Evolutionary conservation across 2,888 invertebrate genomes (phyloP).

Genomic region (Suillia variegata): DNA sequence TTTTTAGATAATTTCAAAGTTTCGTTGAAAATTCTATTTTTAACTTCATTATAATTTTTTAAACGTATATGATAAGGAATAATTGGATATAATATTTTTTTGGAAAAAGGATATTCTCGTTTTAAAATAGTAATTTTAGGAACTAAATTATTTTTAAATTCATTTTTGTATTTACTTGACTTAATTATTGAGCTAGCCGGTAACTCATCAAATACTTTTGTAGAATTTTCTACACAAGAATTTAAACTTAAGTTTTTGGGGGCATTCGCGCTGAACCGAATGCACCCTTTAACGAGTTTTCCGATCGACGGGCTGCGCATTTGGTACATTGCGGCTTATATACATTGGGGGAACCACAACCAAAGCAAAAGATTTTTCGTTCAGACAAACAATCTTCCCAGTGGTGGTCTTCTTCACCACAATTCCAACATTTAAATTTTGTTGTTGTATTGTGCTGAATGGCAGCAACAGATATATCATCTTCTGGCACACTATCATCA

Average conservation of each 20-base stretch:
- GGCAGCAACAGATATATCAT: background rate
- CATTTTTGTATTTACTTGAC: background rate
- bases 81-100: background rate
- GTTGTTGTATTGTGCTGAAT: background rate
- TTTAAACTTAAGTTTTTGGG: no score
- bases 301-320: background rate
- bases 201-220: background rate
- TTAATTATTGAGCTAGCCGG: background rate
- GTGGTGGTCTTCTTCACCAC: constrained; percentile 1
- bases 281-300: constrained; percentile 1
- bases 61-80: constrained; percentile 5
- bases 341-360: constrained; percentile 7
- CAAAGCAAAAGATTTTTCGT: constrained; percentile 18
- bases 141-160: background rate
- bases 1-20: background rate
- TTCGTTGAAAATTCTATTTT: background rate
- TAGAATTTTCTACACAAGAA: background rate
- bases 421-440: constrained; percentile 5
- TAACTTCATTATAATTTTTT: background rate
- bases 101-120: background rate
- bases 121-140: background rate
- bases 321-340: constrained; percentile 17
- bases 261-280: background rate
- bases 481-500: background rate
- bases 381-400: constrained; percentile 12